Conservation (phyloP, 2,888 invertebrate species). For the Enchytraeus crypticus region DNA sequence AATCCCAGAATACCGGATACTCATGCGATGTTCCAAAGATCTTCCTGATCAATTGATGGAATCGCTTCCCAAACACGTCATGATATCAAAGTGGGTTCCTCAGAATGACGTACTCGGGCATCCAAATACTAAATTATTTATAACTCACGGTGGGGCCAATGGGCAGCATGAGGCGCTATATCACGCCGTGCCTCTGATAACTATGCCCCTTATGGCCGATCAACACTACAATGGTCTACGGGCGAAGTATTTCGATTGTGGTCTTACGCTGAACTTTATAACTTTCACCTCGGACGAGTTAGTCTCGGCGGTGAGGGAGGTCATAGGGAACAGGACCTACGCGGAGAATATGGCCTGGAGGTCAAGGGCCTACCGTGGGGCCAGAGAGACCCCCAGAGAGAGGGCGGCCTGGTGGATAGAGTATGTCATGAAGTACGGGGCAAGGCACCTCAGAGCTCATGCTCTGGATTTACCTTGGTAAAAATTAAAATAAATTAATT, state of each 20-base stretch:
- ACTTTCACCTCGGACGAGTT: slow-evolving; percentile 17
- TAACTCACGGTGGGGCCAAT: slow-evolving; percentile 33
- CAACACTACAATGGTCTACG: slow-evolving; percentile 27
- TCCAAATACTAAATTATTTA: slow-evolving; percentile 27
- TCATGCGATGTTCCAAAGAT: not conserved
- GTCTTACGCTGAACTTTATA: not conserved
- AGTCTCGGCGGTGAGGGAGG: slow-evolving; percentile 14
- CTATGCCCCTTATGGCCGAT: slow-evolving; percentile 28
- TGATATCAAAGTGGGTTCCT: slow-evolving; percentile 13
- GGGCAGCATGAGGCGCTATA: slow-evolving; percentile 32
- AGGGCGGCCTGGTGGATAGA: slow-evolving; percentile 33
- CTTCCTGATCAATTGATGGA: not conserved
- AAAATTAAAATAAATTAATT: no score
- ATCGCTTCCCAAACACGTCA: slow-evolving; percentile 7
- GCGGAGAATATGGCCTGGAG: slow-evolving; percentile 19
- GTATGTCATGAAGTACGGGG: slow-evolving; percentile 32
- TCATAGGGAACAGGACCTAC: slow-evolving; percentile 21
- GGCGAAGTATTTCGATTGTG: slow-evolving; percentile 17
- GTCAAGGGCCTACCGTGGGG: slow-evolving; percentile 21
- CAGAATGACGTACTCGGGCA: slow-evolving; percentile 21
- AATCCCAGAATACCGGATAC: not conserved
- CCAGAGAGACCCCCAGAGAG: slow-evolving; percentile 21
- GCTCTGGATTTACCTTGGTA: slow-evolving; percentile 28
- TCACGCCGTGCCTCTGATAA: slow-evolving; percentile 32
- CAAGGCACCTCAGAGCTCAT: slow-evolving; percentile 28